Evolutionary conservation across 2,888 invertebrate species (phyloP), one percentile per base, ranked within the genome.

Genomic region (Bembecia ichneumoniformis): DNA sequence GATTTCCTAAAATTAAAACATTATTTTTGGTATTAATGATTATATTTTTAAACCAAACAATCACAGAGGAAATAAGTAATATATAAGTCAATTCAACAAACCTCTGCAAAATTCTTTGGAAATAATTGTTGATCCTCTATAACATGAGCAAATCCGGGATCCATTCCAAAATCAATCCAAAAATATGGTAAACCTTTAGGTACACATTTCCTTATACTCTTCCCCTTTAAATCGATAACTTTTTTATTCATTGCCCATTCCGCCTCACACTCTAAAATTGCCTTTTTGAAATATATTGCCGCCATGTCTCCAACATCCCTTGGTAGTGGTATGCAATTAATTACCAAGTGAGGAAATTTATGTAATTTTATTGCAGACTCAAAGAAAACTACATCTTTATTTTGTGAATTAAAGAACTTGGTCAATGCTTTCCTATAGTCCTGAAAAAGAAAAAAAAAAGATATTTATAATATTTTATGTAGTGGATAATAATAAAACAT

Each of bases 211-310:
- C 96, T 89, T 16, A 99, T 88, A 71, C 94, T 91, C 68, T 92
- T 94, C 0, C 89, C 87, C 62, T 82, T 87, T 43, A 88, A 63
- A 43, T 88, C 87, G 4, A 88, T 74, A 47, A 88, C 83, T 87
- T 99, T 98, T 71, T 96, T 97, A 73, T 99, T 99, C 66, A 93
- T 92, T 3, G 96, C 90, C 98, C 98, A 99, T 79, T 98, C 98
- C 14, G 91, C 90, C 80, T 98, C 99, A 57, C 96, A 96, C 74
- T 99, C 99, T 63, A 95, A 89, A 51, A 99, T 91, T 0, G 98
- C 98, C 89, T 99, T 99, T 90, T 98, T 98, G 77, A 99, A 99
- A 79, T 97, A 99, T 66, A 99, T 97, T 0, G 98, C 96, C 3
- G 96, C 96, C 82, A 94, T 86, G 63, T 97, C 96, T 1, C 96